Conservation (phyloP, 2,888 invertebrate genomes). For the Pasiphila rectangulata region DNA sequence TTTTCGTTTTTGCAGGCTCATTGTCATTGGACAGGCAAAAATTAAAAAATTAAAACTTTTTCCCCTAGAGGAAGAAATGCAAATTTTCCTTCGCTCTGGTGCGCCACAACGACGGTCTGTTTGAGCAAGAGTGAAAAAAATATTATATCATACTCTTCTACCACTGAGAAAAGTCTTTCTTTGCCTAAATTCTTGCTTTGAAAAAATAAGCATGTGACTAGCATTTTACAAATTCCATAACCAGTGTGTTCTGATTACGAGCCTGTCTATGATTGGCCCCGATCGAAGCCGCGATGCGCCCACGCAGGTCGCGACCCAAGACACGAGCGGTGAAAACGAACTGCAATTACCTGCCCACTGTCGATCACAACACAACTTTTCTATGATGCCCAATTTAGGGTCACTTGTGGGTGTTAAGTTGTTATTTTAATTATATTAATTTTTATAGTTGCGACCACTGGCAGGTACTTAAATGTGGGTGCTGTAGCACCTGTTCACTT, state of each 20-base stretch:
- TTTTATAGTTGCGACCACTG: slow-evolving; percentile 9
- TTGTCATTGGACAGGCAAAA: too few species aligned
- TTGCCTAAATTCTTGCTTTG: too few species aligned
- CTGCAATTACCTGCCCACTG: slow-evolving; percentile 35
- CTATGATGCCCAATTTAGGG: slow-evolving; percentile 25
- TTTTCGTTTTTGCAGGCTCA: too few species aligned
- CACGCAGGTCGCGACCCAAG: slow-evolving; percentile 61
- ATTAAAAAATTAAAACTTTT: too few species aligned
- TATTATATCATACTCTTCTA: too few species aligned
- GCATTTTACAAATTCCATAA: too few species aligned
- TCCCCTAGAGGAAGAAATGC: too few species aligned
- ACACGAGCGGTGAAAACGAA: slow-evolving; percentile 43
- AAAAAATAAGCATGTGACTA: too few species aligned
- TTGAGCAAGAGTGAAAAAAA: too few species aligned
- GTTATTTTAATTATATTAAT: slow-evolving; percentile 19
- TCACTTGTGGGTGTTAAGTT: slow-evolving; percentile 20
- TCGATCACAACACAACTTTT: slow-evolving; percentile 33
- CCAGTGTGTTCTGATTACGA: slow-evolving; percentile 3
- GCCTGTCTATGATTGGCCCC: slow-evolving; percentile 37
- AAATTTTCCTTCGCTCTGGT: too few species aligned
- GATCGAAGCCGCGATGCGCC: slow-evolving; percentile 49
- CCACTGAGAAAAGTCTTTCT: too few species aligned
- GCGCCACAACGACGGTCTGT: too few species aligned
- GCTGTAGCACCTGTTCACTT: not conserved
- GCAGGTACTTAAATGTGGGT: slow-evolving; percentile 1